Base-by-base conservation (phyloP, 2,888 invertebrate genomes). In the Pristionchus entomophagus region DNA sequence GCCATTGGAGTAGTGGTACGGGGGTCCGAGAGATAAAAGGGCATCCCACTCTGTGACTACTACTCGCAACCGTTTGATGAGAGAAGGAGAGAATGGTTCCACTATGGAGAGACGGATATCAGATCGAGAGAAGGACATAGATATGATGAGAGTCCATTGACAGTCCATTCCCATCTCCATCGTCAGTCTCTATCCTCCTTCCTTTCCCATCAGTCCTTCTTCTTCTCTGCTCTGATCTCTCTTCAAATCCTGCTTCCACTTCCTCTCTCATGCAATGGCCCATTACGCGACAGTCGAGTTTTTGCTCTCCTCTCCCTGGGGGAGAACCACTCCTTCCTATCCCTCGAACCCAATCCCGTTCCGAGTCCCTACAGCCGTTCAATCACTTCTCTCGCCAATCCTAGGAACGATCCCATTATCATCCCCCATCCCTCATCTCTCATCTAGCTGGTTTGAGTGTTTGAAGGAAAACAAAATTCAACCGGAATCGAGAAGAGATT, bases 231-330 rank as follows among this genome's bases (percentile, higher is more conserved):
- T n/a, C 22, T 51, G 51, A 51, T 51, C n/a, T 8, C 56, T 56
- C 56, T 17, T 32, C 65, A 2, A 65, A 73, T 45, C 73, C 73
- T 45, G 73, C 45, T 73, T 73, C 73, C 2, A 41, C 41, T n/a
- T 45, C n/a, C 73, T 41, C 73, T 45, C 73, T 41, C 73, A 73
- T 73, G 73, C 73, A 73, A 73, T 73, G 6, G 17, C 62, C 26
- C 73, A 8, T 73, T 73, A 41, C 41, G 73, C 41, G 73, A 73
- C 26, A 41, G 65, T 73, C 73, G 73, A 41, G 73, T 73, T 73
- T 73, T 73, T 73, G 41, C 73, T 29, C 73, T 69, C 69, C 22
- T 56, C 22, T 10, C 56, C 56, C 56, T 56, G 56, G 56, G 56
- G n/a, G 56, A 56, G 56, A 56, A 56, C 14, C 22, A 5, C 56